Evolutionary conservation across 2,797 vertebrate species (phyloP), one percentile per base, ranked within the genome.

Genomic region (Miichthys miiuy): DNA sequence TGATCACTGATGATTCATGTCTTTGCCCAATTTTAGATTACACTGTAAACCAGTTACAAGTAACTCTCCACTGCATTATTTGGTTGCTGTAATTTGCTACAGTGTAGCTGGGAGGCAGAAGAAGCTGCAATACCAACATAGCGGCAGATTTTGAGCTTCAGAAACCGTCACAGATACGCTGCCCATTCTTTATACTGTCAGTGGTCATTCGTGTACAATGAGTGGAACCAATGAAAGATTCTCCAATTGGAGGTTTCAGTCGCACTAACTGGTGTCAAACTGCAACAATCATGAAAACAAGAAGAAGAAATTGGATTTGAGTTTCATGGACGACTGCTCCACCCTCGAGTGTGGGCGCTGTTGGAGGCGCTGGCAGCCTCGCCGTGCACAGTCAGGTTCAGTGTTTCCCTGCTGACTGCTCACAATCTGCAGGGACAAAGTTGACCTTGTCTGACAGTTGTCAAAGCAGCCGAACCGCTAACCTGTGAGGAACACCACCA

Each of bases 371-470:
- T n/a, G 47, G 68, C 41, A 56, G 63, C 21, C 27, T 48, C 6
- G 13, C 11, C 38, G 6, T 13, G 9, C 20, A 14, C 34, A 58
- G 42, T 18, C 50, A 41, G 2, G 21, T 17, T 41, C 34, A 44
- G 10, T 2, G 16, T 25, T 21, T 57, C 80, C 64, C 77, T 9
- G 61, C 51, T 47, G 72, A 56, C 4, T n/a, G 47, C 27, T 50
- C 27, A 23, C 47, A 58, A 1, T n/a, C 11, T 51, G 55, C 38
- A 66, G 72, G 38, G 67, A 54, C 34, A 44, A 12, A 0, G 12
- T 2, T 21, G 79, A 81, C 72, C 72, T 72, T 25, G 34, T 63
- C 68, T 82, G 61, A 16, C 16, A 25, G 30, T 27, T 52, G 58
- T 54, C 47, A 1, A 9, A 41, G 2, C 47, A 71, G 73, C 48